Evolutionary conservation across 2,888 invertebrate species (phyloP), one percentile per base, ranked within the genome.

Genomic region (Drosophila nigricruria): DNA sequence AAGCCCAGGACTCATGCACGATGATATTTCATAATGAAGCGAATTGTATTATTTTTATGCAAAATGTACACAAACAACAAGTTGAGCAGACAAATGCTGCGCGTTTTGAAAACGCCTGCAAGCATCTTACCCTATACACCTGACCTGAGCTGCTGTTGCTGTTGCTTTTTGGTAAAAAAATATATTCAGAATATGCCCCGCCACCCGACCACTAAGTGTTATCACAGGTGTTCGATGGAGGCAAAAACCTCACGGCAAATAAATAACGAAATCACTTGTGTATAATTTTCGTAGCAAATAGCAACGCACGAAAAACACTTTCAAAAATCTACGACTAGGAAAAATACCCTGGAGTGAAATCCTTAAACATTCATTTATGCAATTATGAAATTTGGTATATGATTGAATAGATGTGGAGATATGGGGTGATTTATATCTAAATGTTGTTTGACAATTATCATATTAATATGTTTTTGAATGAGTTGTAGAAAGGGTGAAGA

Each of bases 41-140:
- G 50, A 70, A 59, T 71, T 73, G 59, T 82, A 73, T 88, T 88
- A 70, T 72, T 79, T 68, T 62, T 67, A 65, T 63, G 56, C 58
- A 60, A 76, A 60, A 50, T 36, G 27, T 42, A 50, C 53, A 65
- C 47, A 65, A 68, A 47, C 34, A 49, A 60, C 25, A 40, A 60
- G 38, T 56, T 40, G 52, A 36, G 27, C 59, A 45, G 62, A 42
- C 47, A 59, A 72, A 42, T 20, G 18, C 18, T 18, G 1, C 4
- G 40, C 12, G 8, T 18, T 32, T 47, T 43, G 56, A 60, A 56
- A 42, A 43, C 50, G 56, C 50, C 58, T 60, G n/a, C 50, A 54
- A 34, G 50, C 52, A 27, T 40, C 30, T 36, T 52, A 43, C 53
- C 67, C 69, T 76, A 63, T 71, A 71, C 68, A 70, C 60, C 42